These are phyloP conservation scores for Corbicula japonica DNA, from an alignment of 2,888 invertebrate genomes.

Conservation along the genomic window DNA sequence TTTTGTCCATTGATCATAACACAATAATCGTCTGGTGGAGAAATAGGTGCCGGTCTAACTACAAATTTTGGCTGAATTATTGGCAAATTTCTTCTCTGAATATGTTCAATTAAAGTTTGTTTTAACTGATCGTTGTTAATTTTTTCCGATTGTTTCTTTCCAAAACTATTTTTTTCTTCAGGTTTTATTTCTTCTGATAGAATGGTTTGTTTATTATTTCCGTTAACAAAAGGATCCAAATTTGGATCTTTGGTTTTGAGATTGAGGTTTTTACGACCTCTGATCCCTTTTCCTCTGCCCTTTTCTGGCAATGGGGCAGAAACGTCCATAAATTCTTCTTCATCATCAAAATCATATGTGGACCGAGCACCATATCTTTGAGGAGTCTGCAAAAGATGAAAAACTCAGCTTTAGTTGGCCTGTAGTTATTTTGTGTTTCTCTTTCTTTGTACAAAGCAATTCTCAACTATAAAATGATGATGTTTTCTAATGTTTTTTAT, in stretches of 20 bases:
- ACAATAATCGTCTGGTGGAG: conserved; percentile 80
- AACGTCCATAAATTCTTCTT: conserved; percentile 53
- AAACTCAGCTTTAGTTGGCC: conserved; percentile 7
- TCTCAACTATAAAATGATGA: no score
- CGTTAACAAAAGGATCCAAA: neutral
- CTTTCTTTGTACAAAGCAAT: no score
- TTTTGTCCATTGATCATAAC: conserved; percentile 67
- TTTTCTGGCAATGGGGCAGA: conserved; percentile 43
- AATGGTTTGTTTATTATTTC: conserved; percentile 9
- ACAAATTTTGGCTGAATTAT: conserved; percentile 74
- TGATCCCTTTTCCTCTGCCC: conserved; percentile 45
- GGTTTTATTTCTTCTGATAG: conserved; percentile 9
- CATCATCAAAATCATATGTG: conserved; percentile 59
- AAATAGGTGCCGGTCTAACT: conserved; percentile 82
- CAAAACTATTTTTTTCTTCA: conserved; percentile 15
- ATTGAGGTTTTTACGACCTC: conserved; percentile 27
- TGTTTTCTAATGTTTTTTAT: no score
- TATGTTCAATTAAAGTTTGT: conserved; percentile 48
- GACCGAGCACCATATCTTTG: conserved; percentile 11
- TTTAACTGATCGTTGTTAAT: conserved; percentile 45
- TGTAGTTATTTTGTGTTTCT: neutral
- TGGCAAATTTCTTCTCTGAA: conserved; percentile 56
- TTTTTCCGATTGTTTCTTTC: conserved; percentile 42
- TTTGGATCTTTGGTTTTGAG: conserved; percentile 25
- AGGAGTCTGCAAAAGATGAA: conserved; percentile 57